Conservation (phyloP, 2,888 invertebrate genomes). For the Phorcus lineatus region DNA sequence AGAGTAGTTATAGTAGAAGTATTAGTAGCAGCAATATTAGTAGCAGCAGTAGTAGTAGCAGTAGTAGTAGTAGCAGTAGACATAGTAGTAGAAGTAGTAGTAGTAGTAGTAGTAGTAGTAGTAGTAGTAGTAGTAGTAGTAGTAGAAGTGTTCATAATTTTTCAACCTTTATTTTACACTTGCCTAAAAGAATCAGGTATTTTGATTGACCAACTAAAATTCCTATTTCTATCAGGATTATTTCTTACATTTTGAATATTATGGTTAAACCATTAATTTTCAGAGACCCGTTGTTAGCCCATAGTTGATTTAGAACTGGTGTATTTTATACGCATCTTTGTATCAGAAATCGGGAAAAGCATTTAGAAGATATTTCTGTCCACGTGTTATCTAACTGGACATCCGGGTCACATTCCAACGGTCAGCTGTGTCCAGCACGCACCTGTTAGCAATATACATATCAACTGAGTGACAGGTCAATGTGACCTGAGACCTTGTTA, state of each 20-base stretch:
- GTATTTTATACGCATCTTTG: no score
- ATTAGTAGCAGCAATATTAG: not conserved
- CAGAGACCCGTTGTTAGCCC: no score
- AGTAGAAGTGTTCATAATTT: not conserved
- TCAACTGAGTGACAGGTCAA: conserved; percentile 2
- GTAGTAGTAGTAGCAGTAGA: conserved; percentile 13
- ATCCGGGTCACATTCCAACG: not conserved
- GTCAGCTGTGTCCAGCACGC: not conserved
- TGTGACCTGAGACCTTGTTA: not conserved
- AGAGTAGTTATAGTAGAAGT: not conserved
- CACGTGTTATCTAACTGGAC: no score
- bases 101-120: not conserved
- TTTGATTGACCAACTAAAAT: no score
- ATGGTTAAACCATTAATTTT: no score
- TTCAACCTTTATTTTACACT: no score
- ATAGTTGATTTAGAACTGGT: no score
- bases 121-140: not conserved
- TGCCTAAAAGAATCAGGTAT: no score
- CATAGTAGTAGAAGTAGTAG: conserved; percentile 11
- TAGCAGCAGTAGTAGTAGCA: not conserved
- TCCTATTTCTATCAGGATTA: no score
- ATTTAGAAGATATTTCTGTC: no score
- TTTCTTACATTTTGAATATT: no score
- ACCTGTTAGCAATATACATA: not conserved
- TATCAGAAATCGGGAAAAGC: no score